Evolutionary conservation across 2,888 invertebrate species (phyloP).

Genomic region (Ecliptopera silaceata): DNA sequence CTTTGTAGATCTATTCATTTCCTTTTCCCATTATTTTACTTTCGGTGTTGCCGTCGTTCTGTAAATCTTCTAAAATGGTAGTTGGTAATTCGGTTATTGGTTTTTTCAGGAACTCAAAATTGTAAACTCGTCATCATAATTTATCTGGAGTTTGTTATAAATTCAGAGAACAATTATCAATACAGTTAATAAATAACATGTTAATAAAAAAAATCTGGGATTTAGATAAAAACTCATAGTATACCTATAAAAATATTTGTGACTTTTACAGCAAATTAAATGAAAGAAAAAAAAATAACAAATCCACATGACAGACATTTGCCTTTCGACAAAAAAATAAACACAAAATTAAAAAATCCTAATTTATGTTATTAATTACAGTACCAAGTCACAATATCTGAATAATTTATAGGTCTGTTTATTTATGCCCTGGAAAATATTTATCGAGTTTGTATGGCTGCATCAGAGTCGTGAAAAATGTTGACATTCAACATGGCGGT

Average conservation of each 20-base stretch:
- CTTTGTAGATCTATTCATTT: too few relatives aligned
- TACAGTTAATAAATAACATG: too few relatives aligned
- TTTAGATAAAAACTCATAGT: too few relatives aligned
- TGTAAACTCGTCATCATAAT: too few relatives aligned
- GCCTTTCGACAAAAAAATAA: slow-evolving; percentile 73
- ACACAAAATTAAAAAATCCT: slow-evolving; percentile 72
- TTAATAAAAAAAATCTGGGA: too few relatives aligned
- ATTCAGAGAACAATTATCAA: too few relatives aligned
- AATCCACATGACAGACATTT: slow-evolving; percentile 61
- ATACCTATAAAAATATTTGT: background rate
- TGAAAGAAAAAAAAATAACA: slow-evolving; percentile 57
- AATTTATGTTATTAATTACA: slow-evolving; percentile 40
- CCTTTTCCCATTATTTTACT: too few relatives aligned
- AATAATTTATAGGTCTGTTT: slow-evolving; percentile 35
- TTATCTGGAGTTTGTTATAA: too few relatives aligned
- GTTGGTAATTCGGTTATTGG: too few relatives aligned
- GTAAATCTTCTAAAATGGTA: too few relatives aligned
- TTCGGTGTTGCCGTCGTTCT: too few relatives aligned
- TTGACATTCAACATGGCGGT: slow-evolving; percentile 97
- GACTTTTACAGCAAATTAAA: background rate
- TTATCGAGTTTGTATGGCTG: slow-evolving; percentile 54
- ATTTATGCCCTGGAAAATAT: slow-evolving; percentile 43
- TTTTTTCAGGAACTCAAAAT: too few relatives aligned
- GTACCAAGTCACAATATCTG: slow-evolving; percentile 39
- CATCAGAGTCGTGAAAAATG: slow-evolving; percentile 72